Conservation (phyloP, 2,113 vertebrate species). For the Nyctibius bracteatus region DNA sequence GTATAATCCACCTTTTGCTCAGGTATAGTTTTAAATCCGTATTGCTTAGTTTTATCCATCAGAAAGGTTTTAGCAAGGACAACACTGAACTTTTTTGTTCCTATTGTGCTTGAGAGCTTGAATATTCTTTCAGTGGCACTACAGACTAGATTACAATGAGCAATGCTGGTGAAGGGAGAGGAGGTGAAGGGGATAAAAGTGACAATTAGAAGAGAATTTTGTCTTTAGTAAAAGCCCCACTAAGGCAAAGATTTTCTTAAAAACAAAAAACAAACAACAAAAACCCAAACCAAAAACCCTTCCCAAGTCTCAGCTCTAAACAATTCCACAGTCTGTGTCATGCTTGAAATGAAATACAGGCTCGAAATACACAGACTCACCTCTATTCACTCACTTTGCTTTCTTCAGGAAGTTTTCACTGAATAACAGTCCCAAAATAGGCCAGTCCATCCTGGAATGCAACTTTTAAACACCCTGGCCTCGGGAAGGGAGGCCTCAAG, state of each 20-base stretch:
- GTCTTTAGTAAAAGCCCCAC: background rate
- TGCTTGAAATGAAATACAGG: background rate
- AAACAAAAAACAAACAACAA: background rate
- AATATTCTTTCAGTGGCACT: background rate
- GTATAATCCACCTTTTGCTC: background rate
- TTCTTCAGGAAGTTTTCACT: conserved; percentile 44
- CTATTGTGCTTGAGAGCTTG: background rate
- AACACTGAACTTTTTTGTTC: background rate
- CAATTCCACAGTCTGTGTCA: background rate
- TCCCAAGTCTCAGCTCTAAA: background rate
- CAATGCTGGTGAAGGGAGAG: background rate
- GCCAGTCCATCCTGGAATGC: conserved; percentile 53
- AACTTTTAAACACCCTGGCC: conserved; percentile 37
- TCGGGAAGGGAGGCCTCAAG: background rate
- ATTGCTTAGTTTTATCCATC: background rate
- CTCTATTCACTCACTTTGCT: background rate
- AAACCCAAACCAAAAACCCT: background rate
- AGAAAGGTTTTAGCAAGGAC: background rate
- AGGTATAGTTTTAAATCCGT: background rate
- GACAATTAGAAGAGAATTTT: background rate
- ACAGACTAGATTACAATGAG: background rate
- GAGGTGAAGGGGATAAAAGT: background rate
- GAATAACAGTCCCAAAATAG: conserved; percentile 57
- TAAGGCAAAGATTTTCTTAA: background rate
- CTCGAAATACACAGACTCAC: background rate